These are phyloP conservation scores for Siniperca knerii DNA, from an alignment of 2,113 vertebrate species.

Conservation along the genomic window DNA sequence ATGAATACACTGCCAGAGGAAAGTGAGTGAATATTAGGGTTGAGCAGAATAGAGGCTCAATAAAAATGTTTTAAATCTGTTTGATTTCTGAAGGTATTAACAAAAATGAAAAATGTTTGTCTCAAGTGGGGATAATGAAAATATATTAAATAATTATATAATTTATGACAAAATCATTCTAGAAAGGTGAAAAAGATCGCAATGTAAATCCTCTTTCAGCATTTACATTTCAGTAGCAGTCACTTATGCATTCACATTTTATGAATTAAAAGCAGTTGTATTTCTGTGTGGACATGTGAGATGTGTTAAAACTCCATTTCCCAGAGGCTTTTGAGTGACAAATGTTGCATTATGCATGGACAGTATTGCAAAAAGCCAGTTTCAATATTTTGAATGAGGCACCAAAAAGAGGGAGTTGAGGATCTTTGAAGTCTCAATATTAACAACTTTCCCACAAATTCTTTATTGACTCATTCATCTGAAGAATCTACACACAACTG, in stretches of 20 bases:
- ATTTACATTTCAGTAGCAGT: background rate
- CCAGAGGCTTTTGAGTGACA: background rate
- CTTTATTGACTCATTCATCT: slow-evolving; percentile 23
- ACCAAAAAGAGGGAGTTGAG: background rate
- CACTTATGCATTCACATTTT: background rate
- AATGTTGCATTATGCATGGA: background rate
- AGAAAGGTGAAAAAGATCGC: background rate
- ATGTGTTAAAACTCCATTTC: background rate
- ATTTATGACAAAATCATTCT: background rate
- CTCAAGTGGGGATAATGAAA: background rate
- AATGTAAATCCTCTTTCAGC: background rate
- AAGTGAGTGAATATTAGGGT: slow-evolving; percentile 12
- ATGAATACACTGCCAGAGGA: background rate
- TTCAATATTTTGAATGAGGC: background rate
- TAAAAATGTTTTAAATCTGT: background rate
- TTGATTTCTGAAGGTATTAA: slow-evolving; percentile 14
- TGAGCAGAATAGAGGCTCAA: background rate
- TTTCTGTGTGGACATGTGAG: background rate
- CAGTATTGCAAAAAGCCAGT: background rate
- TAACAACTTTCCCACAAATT: background rate
- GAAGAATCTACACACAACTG: slow-evolving; percentile 17
- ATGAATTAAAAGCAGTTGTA: slow-evolving; percentile 6
- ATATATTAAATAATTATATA: background rate
- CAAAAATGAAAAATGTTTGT: background rate
- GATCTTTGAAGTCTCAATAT: slow-evolving; percentile 37